These are phyloP conservation scores for Pampusana beccarii DNA, from an alignment of 2,113 vertebrate species.

Conservation along the genomic window DNA sequence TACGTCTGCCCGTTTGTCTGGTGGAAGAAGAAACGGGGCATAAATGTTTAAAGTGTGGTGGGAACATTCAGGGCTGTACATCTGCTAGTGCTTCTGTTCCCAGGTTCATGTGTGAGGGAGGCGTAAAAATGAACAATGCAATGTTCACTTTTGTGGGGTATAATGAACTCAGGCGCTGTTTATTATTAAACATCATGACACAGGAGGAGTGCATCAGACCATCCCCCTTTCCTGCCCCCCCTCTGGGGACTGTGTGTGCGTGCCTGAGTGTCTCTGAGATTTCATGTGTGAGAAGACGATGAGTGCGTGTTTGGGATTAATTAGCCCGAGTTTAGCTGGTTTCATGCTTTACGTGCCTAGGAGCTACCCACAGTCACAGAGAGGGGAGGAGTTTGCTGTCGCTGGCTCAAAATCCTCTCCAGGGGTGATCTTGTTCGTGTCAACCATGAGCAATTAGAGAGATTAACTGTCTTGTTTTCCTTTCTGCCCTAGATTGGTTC, in stretches of 20 bases:
- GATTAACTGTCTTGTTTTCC: constrained; percentile 62
- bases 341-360: constrained; percentile 57
- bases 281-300: not conserved
- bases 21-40: not conserved
- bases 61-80: not conserved
- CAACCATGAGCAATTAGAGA: constrained; percentile 53
- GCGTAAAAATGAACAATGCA: fast-evolving
- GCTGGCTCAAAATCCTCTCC: constrained; percentile 43
- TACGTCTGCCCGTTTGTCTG: not conserved
- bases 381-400: constrained; percentile 37
- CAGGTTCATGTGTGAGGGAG: not conserved
- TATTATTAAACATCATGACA: not conserved
- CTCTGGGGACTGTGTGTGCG: constrained; percentile 6
- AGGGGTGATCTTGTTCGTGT: constrained; percentile 60
- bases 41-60: not conserved
- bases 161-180: not conserved
- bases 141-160: fast-evolving
- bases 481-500: constrained; percentile 65
- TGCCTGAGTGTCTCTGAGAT: constrained; percentile 32
- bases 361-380: constrained; percentile 55
- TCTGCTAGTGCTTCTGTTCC: not conserved
- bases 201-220: not conserved
- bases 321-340: constrained; percentile 30
- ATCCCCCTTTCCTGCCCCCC: not conserved
- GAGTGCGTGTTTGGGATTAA: constrained; percentile 52